Evolutionary conservation across 2,888 invertebrate genomes (phyloP).

Genomic region (Girardia tigrina): DNA sequence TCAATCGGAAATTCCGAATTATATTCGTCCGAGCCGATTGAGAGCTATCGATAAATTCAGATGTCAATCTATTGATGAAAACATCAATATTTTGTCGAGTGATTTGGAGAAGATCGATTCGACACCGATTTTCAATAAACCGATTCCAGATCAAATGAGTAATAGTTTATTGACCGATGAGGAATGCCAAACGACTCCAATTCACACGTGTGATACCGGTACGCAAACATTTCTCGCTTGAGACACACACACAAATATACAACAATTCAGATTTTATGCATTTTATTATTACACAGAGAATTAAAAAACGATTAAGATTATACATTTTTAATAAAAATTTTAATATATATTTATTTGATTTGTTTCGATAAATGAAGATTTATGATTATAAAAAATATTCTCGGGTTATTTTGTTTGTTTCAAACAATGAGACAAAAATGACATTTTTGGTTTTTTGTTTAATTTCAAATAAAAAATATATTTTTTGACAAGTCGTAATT

Average conservation of each 20-base stretch:
- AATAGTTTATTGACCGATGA: neutral
- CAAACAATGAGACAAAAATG: no score
- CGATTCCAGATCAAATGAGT: neutral
- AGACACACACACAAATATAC: neutral
- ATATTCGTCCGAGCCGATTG: neutral
- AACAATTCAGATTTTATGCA: constrained; percentile 23
- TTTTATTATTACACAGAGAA: no score
- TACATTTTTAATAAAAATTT: neutral
- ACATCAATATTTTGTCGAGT: neutral
- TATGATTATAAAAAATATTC: no score
- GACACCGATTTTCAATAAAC: neutral
- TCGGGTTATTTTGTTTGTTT: no score
- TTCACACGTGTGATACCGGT: constrained; percentile 9
- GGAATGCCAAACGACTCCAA: neutral
- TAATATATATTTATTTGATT: neutral
- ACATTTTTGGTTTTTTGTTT: no score
- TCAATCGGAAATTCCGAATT: constrained; percentile 4
- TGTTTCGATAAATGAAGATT: neutral
- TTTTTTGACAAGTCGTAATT: no score
- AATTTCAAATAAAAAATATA: no score
- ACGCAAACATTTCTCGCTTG: neutral
- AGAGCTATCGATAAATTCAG: neutral
- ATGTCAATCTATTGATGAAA: neutral
- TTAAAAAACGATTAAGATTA: neutral
- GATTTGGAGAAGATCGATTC: neutral